phyloP scores from a whole-genome alignment of 2,888 invertebrate species.

The Eueremaeus valkanovi region DNA sequence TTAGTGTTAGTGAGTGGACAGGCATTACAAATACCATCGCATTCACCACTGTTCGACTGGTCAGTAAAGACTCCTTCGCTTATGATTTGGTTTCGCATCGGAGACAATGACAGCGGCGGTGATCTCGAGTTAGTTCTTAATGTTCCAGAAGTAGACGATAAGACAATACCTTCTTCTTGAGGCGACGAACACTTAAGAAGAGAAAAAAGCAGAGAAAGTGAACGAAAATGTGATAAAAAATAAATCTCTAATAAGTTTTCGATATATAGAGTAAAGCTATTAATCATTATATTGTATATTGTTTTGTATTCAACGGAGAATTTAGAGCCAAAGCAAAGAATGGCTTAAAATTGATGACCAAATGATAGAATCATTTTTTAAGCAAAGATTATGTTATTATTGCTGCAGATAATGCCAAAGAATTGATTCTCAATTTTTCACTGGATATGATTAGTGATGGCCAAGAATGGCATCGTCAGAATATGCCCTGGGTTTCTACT shows the following conservation, averaged over 20 bases:
- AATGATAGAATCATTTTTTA: not conserved
- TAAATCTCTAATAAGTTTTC: not conserved
- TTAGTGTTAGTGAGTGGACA: not conserved
- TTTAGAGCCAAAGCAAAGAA: not conserved
- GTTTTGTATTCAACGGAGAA: not conserved
- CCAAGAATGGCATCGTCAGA: not conserved
- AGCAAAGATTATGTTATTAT: not conserved
- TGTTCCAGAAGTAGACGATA: conserved; percentile 14
- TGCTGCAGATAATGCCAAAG: not conserved
- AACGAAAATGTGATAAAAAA: not conserved
- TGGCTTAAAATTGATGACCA: not conserved
- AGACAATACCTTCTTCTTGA: not conserved
- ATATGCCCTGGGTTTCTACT: not conserved
- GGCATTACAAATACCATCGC: not conserved
- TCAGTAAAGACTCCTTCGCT: not conserved
- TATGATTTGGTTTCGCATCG: not conserved
- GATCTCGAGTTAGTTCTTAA: not conserved
- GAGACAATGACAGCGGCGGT: conserved; percentile 10
- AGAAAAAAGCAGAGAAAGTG: not conserved
- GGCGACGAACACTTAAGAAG: not conserved
- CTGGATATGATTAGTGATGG: not conserved
- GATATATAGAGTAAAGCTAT: not conserved
- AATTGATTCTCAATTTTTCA: not conserved
- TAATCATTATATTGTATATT: not conserved
- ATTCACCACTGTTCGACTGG: not conserved